Conservation (phyloP, 2,888 invertebrate species). For the Halocaridina rubra region DNA sequence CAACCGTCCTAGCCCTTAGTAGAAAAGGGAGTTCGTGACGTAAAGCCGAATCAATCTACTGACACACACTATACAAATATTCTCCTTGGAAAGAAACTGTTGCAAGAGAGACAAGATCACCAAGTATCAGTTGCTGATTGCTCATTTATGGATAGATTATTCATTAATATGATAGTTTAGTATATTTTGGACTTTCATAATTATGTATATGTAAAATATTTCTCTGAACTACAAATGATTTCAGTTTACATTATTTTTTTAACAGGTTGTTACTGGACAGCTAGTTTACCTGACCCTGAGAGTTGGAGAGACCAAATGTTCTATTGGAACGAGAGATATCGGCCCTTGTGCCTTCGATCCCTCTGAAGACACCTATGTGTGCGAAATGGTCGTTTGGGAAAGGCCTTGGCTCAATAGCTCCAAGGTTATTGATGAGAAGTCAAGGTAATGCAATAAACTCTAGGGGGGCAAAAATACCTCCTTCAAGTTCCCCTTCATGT, state of each 20-base stretch:
- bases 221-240: not conserved
- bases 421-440: slow-evolving; percentile 58
- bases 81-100: not conserved
- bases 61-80: too few relatives aligned
- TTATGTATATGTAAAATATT: not conserved
- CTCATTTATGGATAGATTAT: not conserved
- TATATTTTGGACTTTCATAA: not conserved
- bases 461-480: too few relatives aligned
- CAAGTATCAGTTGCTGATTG: not conserved
- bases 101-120: not conserved
- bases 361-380: slow-evolving; percentile 53
- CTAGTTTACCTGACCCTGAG: slow-evolving; percentile 52
- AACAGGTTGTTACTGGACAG: slow-evolving; percentile 59
- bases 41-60: too few relatives aligned
- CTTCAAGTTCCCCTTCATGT: too few relatives aligned
- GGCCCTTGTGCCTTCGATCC: slow-evolving; percentile 21
- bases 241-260: not conserved
- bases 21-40: too few relatives aligned
- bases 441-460: slow-evolving; percentile 56
- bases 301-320: slow-evolving; percentile 55
- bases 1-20: too few relatives aligned
- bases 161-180: not conserved
- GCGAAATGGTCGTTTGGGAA: slow-evolving; percentile 63
- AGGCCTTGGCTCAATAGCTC: slow-evolving; percentile 60
- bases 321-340: slow-evolving; percentile 25